Percentiles rank a stretch among this genome's conserved stretches.
Evolutionary conservation across 2,888 invertebrate genomes (phyloP).

Genomic region (Conomelus anceps): DNA sequence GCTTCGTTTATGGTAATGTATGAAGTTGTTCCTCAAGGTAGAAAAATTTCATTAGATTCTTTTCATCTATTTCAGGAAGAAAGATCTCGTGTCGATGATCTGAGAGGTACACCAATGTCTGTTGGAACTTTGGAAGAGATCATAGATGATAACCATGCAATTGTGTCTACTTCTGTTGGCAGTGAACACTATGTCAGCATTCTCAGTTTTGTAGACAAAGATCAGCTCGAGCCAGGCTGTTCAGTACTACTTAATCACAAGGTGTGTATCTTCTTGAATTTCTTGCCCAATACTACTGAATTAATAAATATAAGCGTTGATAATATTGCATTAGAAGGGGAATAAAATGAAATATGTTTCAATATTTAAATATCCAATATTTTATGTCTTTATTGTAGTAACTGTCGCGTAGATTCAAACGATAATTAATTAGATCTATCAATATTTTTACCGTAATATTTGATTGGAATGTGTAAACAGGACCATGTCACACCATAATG

Average conservation of each 20-base stretch:
- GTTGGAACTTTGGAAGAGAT: conserved; percentile 99
- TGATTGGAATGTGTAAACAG: too few relatives aligned
- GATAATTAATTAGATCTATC: too few relatives aligned
- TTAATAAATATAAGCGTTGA: neutral
- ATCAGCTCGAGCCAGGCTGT: conserved; percentile 97
- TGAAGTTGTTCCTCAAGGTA: too few relatives aligned
- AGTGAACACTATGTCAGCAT: conserved; percentile 99
- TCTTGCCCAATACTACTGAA: too few relatives aligned
- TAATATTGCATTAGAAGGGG: conserved; percentile 3
- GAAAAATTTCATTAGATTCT: neutral
- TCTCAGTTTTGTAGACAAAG: conserved; percentile 98
- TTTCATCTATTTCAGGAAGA: conserved; percentile 58
- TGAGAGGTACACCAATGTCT: conserved; percentile 98
- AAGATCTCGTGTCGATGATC: conserved; percentile 94
- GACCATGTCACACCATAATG: too few relatives aligned
- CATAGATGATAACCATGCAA: conserved; percentile 99
- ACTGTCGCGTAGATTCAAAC: too few relatives aligned
- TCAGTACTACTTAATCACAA: conserved; percentile 98
- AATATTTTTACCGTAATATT: too few relatives aligned
- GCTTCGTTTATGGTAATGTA: too few relatives aligned
- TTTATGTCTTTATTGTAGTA: too few relatives aligned
- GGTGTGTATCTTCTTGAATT: conserved; percentile 42
- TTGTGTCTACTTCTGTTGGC: conserved; percentile 97
- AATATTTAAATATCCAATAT: too few relatives aligned
- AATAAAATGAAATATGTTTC: too few relatives aligned